Percentiles rank a stretch among this genome's conserved stretches.
These are phyloP conservation scores for Phortica okadai DNA, from an alignment of 2,888 invertebrate genomes.

Conservation along the genomic window DNA sequence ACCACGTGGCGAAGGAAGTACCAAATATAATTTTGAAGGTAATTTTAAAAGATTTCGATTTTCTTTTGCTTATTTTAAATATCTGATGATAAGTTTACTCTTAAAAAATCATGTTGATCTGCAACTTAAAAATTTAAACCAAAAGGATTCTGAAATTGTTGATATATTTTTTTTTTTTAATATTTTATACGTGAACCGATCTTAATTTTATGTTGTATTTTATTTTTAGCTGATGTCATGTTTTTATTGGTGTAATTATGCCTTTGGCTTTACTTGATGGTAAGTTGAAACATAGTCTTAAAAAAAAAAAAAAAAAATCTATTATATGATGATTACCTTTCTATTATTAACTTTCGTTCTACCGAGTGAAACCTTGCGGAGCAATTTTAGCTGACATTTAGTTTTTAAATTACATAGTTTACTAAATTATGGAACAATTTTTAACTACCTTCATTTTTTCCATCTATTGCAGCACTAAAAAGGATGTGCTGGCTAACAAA, in stretches of 20 bases:
- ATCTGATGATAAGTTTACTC: constrained; percentile 64
- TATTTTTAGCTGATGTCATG: background rate
- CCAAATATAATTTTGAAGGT: background rate
- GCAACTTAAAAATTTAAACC: constrained; percentile 59
- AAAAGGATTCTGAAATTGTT: constrained; percentile 63
- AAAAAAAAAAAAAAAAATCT: background rate
- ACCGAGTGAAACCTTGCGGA: constrained; percentile 63
- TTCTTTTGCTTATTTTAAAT: background rate
- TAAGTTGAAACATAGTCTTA: background rate
- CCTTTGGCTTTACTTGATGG: no score
- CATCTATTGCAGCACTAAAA: no score
- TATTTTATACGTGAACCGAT: background rate
- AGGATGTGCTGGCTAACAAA: no score
- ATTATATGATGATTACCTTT: constrained; percentile 56
- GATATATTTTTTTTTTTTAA: background rate
- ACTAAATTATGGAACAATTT: no score
- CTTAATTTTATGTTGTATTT: background rate
- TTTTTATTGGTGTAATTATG: background rate
- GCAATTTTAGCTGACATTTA: constrained; percentile 49
- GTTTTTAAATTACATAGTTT: background rate
- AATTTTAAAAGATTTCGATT: background rate
- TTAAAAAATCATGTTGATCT: constrained; percentile 61
- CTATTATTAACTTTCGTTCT: constrained; percentile 64
- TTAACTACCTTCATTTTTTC: no score
- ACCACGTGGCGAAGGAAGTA: background rate